Conservation (phyloP, 2,113 vertebrate genomes). For the Etia nguti region DNA sequence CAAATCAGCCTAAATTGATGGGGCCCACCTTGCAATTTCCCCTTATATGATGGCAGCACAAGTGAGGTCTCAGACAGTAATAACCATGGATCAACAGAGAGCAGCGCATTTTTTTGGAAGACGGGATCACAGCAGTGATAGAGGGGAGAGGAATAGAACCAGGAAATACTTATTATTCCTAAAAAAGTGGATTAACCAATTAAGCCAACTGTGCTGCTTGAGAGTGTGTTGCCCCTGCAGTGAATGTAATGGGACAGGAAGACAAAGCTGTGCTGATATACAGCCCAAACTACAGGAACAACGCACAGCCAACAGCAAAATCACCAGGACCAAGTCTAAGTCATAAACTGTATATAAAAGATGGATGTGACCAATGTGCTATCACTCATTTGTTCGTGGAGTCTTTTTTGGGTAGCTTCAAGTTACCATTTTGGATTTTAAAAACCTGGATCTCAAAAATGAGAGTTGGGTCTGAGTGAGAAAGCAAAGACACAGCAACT, state of each 20-base stretch:
- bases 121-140: background rate
- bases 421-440: background rate
- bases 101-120: accelerated
- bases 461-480: background rate
- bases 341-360: background rate
- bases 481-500: background rate
- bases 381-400: background rate
- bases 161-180: background rate
- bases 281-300: background rate
- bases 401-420: background rate
- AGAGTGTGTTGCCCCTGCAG: background rate
- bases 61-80: background rate
- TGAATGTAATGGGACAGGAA: background rate
- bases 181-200: background rate
- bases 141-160: background rate
- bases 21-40: background rate
- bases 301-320: background rate
- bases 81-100: background rate
- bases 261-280: background rate
- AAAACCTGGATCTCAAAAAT: background rate
- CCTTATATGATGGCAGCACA: background rate
- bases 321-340: background rate
- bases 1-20: background rate
- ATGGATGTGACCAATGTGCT: background rate
- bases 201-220: background rate